A percentile compares a stretch with the other conserved stretches of the same genome.
Conservation (phyloP, 2,797 vertebrate species). For the Synaphobranchus kaupii region DNA sequence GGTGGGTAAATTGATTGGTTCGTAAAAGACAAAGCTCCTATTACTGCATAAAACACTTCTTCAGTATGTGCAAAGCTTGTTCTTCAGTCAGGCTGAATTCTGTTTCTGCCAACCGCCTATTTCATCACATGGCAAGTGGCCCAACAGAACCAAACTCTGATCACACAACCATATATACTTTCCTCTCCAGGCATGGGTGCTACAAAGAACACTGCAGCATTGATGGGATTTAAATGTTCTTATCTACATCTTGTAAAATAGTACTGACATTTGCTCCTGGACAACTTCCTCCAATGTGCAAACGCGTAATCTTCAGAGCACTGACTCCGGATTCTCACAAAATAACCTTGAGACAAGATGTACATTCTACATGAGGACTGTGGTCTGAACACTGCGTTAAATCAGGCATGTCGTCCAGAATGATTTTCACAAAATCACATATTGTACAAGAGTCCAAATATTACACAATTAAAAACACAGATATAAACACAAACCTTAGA, state of each 20-base stretch:
- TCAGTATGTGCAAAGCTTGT: background rate
- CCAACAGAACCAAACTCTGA: background rate
- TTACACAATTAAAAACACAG: constrained; percentile 12
- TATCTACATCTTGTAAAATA: background rate
- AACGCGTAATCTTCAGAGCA: background rate
- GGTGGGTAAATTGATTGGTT: background rate
- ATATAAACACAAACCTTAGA: constrained; percentile 22
- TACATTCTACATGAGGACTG: background rate
- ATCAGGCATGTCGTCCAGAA: background rate
- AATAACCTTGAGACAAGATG: background rate
- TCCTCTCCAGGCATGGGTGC: background rate
- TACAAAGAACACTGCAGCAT: constrained; percentile 1
- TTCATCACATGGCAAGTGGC: background rate
- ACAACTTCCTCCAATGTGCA: background rate
- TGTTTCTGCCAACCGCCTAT: background rate
- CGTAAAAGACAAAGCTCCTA: background rate
- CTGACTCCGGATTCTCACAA: background rate
- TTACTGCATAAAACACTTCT: background rate
- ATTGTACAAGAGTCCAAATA: background rate
- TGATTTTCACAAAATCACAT: background rate
- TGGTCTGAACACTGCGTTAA: background rate
- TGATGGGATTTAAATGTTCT: background rate
- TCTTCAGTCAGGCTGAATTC: background rate
- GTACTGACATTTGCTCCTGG: background rate
- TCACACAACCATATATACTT: background rate